These are phyloP conservation scores for Ditula angustiorana DNA, from an alignment of 2,888 invertebrate species.

Conservation along the genomic window DNA sequence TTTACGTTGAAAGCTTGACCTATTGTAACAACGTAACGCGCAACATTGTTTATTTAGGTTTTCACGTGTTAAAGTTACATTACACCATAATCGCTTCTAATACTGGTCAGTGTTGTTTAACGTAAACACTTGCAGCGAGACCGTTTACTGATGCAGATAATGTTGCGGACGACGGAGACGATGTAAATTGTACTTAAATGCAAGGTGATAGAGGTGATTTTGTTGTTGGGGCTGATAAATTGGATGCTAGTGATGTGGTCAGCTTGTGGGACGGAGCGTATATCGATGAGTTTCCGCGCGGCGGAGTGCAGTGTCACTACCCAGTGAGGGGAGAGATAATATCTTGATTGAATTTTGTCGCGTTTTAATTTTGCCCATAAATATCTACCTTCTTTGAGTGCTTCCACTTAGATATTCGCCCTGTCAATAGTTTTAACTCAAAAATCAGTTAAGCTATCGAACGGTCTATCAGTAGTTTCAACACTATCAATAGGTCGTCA, in stretches of 20 bases:
- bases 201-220: neutral
- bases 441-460: no score
- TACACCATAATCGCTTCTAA: slow-evolving; percentile 13
- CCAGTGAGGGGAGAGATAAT: slow-evolving; percentile 1
- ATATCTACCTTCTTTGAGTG: no score
- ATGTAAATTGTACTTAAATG: neutral
- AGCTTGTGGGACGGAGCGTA: neutral
- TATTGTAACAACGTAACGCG: neutral
- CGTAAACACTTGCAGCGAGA: slow-evolving; percentile 24
- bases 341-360: neutral
- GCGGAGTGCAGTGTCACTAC: neutral
- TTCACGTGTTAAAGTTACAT: slow-evolving; percentile 7
- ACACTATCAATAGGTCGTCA: no score
- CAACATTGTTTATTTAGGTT: slow-evolving; percentile 11
- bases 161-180: neutral
- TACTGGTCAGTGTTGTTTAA: slow-evolving; percentile 29
- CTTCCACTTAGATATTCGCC: no score
- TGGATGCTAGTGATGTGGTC: neutral
- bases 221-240: neutral
- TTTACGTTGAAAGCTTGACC: neutral
- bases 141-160: slow-evolving; percentile 10
- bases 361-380: no score
- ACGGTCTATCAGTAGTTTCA: no score
- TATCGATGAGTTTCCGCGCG: slow-evolving; percentile 15
- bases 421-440: no score